phyloP scores from a whole-genome alignment of 2,797 vertebrate species.

The Propithecus perrieri region DNA sequence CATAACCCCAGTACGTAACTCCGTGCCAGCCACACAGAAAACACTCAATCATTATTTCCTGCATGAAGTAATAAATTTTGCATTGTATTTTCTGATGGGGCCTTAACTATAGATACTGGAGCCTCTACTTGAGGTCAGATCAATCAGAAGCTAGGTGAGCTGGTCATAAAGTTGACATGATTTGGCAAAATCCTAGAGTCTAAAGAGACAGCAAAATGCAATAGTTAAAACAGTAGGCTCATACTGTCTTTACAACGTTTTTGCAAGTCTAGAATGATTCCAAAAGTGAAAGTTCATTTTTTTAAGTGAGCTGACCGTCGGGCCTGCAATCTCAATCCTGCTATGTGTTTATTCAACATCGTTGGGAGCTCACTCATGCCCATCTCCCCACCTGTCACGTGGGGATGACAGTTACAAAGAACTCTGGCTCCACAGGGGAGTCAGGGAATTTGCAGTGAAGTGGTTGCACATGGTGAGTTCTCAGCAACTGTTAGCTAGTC shows the following conservation, averaged over 20 bases:
- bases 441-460: neutral
- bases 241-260: neutral
- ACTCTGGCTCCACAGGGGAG: neutral
- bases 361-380: accelerated
- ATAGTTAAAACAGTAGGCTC: neutral
- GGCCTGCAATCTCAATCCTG: neutral
- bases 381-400: accelerated
- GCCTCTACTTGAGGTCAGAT: neutral
- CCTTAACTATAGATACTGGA: neutral
- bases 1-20: neutral
- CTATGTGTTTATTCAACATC: neutral
- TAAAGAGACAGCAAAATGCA: neutral
- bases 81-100: neutral
- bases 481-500: neutral
- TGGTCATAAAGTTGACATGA: neutral
- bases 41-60: neutral
- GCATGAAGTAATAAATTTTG: neutral
- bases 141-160: neutral
- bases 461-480: neutral
- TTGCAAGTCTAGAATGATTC: neutral
- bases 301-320: neutral
- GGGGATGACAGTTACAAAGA: neutral
- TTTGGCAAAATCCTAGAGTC: neutral
- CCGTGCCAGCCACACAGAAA: accelerated
- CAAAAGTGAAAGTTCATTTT: neutral